A percentile compares a stretch with the other conserved stretches of the same genome.
Conservation (phyloP, 2,797 vertebrate genomes). For the Picus viridis region DNA sequence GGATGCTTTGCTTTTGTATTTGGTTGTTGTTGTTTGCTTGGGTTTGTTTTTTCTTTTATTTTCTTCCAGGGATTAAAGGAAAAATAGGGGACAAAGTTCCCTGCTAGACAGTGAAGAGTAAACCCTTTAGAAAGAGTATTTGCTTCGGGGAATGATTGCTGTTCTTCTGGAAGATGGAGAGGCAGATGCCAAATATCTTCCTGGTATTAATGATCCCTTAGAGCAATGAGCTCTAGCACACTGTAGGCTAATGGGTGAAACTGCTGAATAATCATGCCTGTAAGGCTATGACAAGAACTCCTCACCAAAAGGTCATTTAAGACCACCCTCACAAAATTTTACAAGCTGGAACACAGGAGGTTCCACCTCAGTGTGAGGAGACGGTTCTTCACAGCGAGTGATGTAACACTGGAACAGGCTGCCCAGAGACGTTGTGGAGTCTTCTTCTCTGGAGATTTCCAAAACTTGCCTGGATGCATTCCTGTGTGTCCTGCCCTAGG, state of each 20-base stretch:
- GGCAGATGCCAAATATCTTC: background rate
- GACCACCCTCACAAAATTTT: background rate
- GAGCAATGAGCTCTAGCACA: fast-evolving
- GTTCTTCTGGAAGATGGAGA: background rate
- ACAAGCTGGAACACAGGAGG: too few relatives aligned
- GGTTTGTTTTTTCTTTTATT: background rate
- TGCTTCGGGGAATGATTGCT: background rate
- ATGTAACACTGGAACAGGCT: too few relatives aligned
- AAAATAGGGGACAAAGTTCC: background rate
- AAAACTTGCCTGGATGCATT: too few relatives aligned
- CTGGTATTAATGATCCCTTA: background rate
- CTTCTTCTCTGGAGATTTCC: too few relatives aligned
- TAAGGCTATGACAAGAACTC: background rate
- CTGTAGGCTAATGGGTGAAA: background rate
- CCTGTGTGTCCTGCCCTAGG: too few relatives aligned
- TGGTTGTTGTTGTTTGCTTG: too few relatives aligned
- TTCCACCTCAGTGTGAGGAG: too few relatives aligned
- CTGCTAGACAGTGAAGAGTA: background rate
- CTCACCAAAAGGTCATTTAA: background rate
- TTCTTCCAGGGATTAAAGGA: background rate
- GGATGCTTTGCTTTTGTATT: too few relatives aligned
- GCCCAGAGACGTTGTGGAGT: too few relatives aligned
- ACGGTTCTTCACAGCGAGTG: too few relatives aligned
- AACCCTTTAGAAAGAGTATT: background rate
- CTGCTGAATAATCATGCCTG: background rate